These are phyloP conservation scores for Pollenia angustigena DNA, from an alignment of 2,888 invertebrate genomes.

Conservation along the genomic window DNA sequence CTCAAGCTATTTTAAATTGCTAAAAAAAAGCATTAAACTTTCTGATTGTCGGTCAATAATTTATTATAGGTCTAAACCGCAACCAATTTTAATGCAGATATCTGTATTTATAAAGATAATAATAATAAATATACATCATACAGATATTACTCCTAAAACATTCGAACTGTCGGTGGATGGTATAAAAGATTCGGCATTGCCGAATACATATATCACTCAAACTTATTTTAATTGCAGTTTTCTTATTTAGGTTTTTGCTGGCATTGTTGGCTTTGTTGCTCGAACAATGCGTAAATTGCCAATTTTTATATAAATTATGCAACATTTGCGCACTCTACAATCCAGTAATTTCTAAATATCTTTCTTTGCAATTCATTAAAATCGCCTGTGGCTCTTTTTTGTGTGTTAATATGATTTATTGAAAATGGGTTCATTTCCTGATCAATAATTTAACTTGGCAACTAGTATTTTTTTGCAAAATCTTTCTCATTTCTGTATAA, in stretches of 20 bases:
- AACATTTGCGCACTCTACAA: conserved; percentile 35
- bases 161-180: no score
- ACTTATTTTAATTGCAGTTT: conserved; percentile 49
- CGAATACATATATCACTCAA: no score
- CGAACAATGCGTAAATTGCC: conserved; percentile 30
- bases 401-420: conserved; percentile 55
- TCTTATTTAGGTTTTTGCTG: conserved; percentile 5
- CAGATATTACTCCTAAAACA: no score
- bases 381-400: conserved; percentile 3
- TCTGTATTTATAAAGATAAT: no score
- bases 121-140: no score
- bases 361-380: conserved; percentile 2
- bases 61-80: no score
- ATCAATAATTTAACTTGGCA: conserved; percentile 40
- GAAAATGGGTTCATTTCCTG: conserved; percentile 65
- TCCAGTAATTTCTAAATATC: conserved; percentile 11
- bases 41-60: no score
- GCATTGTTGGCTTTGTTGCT: conserved; percentile 3
- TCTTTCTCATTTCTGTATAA: not conserved
- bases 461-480: conserved; percentile 18
- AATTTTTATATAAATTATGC: conserved; percentile 36
- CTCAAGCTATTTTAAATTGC: no score
- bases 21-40: no score
- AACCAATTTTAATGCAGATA: no score
- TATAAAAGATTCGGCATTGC: no score